Evolutionary conservation across 2,888 invertebrate species (phyloP), one percentile per base, ranked within the genome.

Genomic region (Epiblema foenella): DNA sequence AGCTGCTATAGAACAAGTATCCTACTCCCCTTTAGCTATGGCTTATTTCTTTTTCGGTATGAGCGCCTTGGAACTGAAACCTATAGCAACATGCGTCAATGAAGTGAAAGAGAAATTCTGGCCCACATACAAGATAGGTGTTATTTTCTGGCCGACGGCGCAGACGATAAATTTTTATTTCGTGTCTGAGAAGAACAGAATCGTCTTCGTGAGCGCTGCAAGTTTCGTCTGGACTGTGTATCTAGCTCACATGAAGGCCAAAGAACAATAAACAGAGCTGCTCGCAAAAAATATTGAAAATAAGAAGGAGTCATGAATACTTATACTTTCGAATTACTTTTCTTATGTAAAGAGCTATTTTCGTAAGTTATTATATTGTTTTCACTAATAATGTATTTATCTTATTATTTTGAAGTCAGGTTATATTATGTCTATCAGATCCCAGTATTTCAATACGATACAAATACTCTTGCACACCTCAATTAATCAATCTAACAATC

Each of bases 141-240:
- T 95, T 0, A 88, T 95, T 0, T 94, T 96, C 60, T 97, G 97
- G 97, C 96, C 97, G 0, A 79, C 95, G 11, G 93, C 95, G 2
- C 96, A 96, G 82, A 96, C 96, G 0, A 81, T 97, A 0, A 97
- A 97, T 83, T 97, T 96, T 79, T 94, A 95, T 24, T 90, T 95
- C 51, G 89, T 97, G 12, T 94, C 96, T 0, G 96, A 97, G 79
- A 95, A 93, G 76, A 97, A 97, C 82, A 94, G 97, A 57, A 95
- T 97, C 0, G 94, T 96, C 0, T 96, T 96, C 76, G 96, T 96
- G 0, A 96, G 96, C 76, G 87, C 94, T 0, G 96, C 96, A 71
- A 97, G 96, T 82, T 94, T 97, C 69, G 85, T 96, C 39, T 97
- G 97, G 97, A 96, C 96, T 0, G 95, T 95, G 17, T 97, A 96